A percentile compares a stretch with the other conserved stretches of the same genome.
These are phyloP conservation scores for Clavelina lepadiformis DNA, from an alignment of 23 tunicate genomes.

Conservation along the genomic window DNA sequence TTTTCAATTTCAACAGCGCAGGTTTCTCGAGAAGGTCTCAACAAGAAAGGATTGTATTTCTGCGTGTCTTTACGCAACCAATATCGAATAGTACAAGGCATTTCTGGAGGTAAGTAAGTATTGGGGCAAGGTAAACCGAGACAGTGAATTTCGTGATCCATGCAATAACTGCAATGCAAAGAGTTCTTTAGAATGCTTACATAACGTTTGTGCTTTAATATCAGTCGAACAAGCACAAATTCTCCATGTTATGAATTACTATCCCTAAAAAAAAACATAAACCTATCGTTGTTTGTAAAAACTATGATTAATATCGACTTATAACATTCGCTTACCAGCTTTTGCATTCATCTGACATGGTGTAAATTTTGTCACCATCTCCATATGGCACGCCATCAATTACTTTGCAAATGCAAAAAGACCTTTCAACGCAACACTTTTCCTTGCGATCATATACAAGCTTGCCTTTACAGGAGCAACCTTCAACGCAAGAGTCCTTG, in stretches of 20 bases:
- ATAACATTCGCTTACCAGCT: constrained; percentile 63
- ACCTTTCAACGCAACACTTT: constrained; percentile 80
- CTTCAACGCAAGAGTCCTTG: constrained; percentile 94
- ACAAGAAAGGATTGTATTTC: constrained; percentile 77
- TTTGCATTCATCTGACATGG: constrained; percentile 97
- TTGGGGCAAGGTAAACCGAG: constrained; percentile 96
- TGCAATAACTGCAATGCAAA: constrained; percentile 96
- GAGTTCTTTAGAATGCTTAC: too few relatives aligned
- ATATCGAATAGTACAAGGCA: constrained; percentile 83
- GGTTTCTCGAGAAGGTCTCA: constrained; percentile 54
- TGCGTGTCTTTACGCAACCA: constrained; percentile 56
- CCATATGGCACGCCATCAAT: constrained; percentile 87
- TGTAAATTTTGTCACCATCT: constrained; percentile 88
- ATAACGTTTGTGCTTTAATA: too few relatives aligned
- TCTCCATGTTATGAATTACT: too few relatives aligned
- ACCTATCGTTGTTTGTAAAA: neutral
- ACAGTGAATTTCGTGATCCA: constrained; percentile 95
- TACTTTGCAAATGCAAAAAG: constrained; percentile 71
- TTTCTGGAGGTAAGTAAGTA: constrained; percentile 58
- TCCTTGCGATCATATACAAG: constrained; percentile 77
- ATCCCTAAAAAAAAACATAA: neutral
- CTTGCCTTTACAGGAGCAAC: constrained; percentile 88
- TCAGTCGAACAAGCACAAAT: too few relatives aligned
- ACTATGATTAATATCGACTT: neutral
- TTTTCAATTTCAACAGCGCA: constrained; percentile 63